These are phyloP conservation scores for Apantesis nais DNA, from an alignment of 2,888 invertebrate species.

Conservation along the genomic window DNA sequence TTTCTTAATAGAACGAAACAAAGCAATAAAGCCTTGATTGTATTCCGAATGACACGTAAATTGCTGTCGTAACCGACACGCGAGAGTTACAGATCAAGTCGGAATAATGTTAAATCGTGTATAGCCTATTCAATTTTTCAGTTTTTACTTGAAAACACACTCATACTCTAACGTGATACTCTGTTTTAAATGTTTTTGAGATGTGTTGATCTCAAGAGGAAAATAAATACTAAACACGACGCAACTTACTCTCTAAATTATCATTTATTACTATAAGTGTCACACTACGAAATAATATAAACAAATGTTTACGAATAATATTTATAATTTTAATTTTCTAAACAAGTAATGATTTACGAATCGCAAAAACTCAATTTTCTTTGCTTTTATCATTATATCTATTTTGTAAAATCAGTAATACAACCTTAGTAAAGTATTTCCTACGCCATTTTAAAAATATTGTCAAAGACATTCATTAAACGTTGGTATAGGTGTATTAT, in stretches of 20 bases:
- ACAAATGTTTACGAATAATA: no score
- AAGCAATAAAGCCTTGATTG: slow-evolving; percentile 46
- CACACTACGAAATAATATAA: not conserved
- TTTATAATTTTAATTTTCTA: not conserved
- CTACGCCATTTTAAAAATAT: not conserved
- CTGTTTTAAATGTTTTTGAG: not conserved
- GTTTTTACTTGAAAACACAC: not conserved
- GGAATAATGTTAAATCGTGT: not conserved
- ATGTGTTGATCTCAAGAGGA: no score
- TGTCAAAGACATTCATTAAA: not conserved
- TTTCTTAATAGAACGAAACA: slow-evolving; percentile 39
- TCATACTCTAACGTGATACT: not conserved
- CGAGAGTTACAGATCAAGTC: slow-evolving; percentile 18
- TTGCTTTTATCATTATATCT: not conserved
- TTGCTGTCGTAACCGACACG: slow-evolving; percentile 30
- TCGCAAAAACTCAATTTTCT: not conserved
- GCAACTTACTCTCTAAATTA: no score
- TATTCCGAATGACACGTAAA: slow-evolving; percentile 35
- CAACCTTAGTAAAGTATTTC: not conserved
- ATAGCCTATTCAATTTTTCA: not conserved
- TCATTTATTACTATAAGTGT: not conserved
- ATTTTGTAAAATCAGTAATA: not conserved
- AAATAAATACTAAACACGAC: no score
- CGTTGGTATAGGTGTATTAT: not conserved
- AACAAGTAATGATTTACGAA: not conserved